Evolutionary conservation across 2,113 vertebrate species (phyloP).

Genomic region (Apteryx mantelli): DNA sequence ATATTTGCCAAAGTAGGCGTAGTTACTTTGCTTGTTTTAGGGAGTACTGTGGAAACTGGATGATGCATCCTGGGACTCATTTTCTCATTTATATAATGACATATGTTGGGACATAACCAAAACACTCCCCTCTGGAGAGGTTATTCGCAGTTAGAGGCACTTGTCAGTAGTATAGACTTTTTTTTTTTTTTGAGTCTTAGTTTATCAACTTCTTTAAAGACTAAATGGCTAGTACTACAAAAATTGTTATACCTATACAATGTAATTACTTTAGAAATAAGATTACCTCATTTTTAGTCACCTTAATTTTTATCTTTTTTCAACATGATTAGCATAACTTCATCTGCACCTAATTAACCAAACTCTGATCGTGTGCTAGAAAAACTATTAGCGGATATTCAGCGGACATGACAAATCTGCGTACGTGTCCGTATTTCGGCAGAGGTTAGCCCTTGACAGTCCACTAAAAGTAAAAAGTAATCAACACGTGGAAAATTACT

Average conservation of each 20-base stretch:
- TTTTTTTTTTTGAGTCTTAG: no score
- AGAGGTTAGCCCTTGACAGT: neutral
- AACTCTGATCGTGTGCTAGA: neutral
- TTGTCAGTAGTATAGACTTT: neutral
- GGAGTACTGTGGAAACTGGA: neutral
- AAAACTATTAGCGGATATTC: neutral
- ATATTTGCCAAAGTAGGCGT: neutral
- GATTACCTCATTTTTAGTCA: neutral
- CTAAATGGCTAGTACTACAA: neutral
- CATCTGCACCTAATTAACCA: slow-evolving; percentile 29
- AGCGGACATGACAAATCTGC: neutral
- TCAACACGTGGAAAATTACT: neutral
- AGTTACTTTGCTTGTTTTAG: neutral
- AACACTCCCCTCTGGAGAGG: neutral
- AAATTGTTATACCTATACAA: slow-evolving; percentile 5
- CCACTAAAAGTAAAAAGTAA: neutral
- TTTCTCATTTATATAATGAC: slow-evolving; percentile 8
- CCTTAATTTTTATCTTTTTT: slow-evolving; percentile 4
- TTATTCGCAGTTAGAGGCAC: neutral
- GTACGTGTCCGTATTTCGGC: neutral
- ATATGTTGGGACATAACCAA: neutral
- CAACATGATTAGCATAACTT: neutral
- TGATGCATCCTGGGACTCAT: neutral
- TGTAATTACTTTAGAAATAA: slow-evolving; percentile 45
- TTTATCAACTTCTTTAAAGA: neutral